Conservation (phyloP, 2,113 vertebrate genomes). For the Stegastes partitus region DNA sequence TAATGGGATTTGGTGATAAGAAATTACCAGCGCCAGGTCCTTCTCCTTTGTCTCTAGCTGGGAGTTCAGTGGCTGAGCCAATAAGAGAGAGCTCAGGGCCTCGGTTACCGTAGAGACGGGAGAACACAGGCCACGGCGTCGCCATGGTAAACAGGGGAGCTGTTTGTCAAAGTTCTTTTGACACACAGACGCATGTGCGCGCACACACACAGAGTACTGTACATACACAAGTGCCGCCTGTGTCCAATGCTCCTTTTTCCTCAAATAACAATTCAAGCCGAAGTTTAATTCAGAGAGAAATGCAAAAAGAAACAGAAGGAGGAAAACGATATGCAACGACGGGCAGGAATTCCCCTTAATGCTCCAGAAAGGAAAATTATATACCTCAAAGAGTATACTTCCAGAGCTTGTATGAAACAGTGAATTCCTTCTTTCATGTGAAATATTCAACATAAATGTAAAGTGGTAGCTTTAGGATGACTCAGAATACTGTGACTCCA, state of each 20-base stretch:
- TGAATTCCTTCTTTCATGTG: no score
- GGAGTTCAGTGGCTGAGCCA: conserved; percentile 96
- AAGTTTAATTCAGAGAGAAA: conserved; percentile 10
- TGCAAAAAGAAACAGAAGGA: conserved; percentile 9
- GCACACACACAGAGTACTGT: conserved; percentile 11
- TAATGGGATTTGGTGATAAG: conserved; percentile 89
- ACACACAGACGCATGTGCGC: conserved; percentile 24
- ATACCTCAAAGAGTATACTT: no score
- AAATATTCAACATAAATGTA: no score
- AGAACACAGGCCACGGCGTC: conserved; percentile 92
- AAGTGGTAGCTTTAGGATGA: no score
- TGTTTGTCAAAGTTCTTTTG: conserved; percentile 94
- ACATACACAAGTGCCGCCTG: neutral
- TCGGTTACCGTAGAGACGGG: conserved; percentile 98
- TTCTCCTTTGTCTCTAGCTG: conserved; percentile 95
- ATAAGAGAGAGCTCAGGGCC: conserved; percentile 92
- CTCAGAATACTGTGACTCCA: no score
- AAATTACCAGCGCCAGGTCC: conserved; percentile 86
- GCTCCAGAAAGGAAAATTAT: no score
- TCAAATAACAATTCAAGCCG: conserved; percentile 15
- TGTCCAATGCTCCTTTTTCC: conserved; percentile 4
- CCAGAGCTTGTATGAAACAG: no score
- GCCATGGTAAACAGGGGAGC: conserved; percentile 95
- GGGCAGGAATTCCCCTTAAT: no score
- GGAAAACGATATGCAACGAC: neutral